Conservation (phyloP, 1,140 invertebrate species). For the Aphelenchoides besseyi region DNA sequence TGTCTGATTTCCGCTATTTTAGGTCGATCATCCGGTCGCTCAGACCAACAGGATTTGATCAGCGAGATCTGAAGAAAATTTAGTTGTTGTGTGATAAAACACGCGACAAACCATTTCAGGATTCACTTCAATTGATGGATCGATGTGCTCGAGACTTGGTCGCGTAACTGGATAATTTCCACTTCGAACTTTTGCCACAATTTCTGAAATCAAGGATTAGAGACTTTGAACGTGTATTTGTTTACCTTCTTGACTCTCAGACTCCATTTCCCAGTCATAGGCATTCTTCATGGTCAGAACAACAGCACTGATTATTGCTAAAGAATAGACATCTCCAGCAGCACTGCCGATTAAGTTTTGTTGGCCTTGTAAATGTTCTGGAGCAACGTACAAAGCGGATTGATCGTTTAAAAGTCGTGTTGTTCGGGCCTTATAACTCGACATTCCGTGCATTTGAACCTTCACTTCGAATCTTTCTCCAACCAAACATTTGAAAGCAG, state of each 20-base stretch:
- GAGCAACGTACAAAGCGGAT: constrained; percentile 9
- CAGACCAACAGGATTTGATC: background rate
- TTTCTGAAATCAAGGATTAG: background rate
- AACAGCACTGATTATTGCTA: background rate
- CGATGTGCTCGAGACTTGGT: background rate
- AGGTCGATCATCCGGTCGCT: background rate
- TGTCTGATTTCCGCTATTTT: background rate
- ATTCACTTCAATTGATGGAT: background rate
- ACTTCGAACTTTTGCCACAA: background rate
- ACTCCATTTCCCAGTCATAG: background rate
- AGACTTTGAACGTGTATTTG: background rate
- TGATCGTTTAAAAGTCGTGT: background rate
- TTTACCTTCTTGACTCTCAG: background rate
- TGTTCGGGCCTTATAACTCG: background rate
- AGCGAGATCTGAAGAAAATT: background rate
- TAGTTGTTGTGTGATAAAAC: background rate
- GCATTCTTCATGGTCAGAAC: background rate
- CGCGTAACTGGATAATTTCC: background rate
- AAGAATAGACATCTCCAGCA: constrained; percentile 18
- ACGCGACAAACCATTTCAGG: background rate
- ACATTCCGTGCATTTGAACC: background rate
- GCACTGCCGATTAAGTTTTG: constrained; percentile 19
- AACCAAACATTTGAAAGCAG: constrained; percentile 22
- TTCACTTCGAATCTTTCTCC: constrained; percentile 27
- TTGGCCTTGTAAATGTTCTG: constrained; percentile 17